Conservation (phyloP, 1,140 invertebrate genomes). For the Cylas formicarius region DNA sequence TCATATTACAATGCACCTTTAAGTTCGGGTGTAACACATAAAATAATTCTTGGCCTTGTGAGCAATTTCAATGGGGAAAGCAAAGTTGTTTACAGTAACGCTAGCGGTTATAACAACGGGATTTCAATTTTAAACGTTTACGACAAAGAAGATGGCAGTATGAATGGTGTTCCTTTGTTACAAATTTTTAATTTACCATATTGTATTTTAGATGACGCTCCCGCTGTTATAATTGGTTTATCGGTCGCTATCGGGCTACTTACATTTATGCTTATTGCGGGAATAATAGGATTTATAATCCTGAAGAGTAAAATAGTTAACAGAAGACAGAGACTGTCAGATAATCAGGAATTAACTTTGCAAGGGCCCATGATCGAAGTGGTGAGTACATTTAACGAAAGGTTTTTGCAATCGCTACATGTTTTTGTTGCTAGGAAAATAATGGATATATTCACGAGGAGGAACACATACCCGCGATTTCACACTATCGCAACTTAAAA, state of each 20-base stretch:
- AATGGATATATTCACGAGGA: constrained; percentile 67
- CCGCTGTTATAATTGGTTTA: constrained; percentile 44
- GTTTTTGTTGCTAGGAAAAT: constrained; percentile 52
- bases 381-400: constrained; percentile 32
- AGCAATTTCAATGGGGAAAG: constrained; percentile 57
- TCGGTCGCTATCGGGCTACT: constrained; percentile 56
- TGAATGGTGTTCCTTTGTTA: too few species aligned
- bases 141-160: constrained; percentile 8
- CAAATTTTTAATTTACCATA: neutral
- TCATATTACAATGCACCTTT: constrained; percentile 74
- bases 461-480: constrained; percentile 52
- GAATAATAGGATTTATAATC: constrained; percentile 53
- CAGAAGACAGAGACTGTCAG: constrained; percentile 46
- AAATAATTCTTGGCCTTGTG: constrained; percentile 65
- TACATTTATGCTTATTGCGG: constrained; percentile 50
- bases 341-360: constrained; percentile 59
- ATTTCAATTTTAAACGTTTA: constrained; percentile 23
- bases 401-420: constrained; percentile 5
- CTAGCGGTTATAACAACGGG: constrained; percentile 37
- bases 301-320: constrained; percentile 49
- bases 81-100: constrained; percentile 59
- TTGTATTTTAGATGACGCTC: constrained; percentile 29
- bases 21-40: constrained; percentile 53
- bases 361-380: constrained; percentile 59
- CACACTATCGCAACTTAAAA: constrained; percentile 67